Conservation (phyloP, 2,888 invertebrate species). For the Pseudanteris insignis region DNA sequence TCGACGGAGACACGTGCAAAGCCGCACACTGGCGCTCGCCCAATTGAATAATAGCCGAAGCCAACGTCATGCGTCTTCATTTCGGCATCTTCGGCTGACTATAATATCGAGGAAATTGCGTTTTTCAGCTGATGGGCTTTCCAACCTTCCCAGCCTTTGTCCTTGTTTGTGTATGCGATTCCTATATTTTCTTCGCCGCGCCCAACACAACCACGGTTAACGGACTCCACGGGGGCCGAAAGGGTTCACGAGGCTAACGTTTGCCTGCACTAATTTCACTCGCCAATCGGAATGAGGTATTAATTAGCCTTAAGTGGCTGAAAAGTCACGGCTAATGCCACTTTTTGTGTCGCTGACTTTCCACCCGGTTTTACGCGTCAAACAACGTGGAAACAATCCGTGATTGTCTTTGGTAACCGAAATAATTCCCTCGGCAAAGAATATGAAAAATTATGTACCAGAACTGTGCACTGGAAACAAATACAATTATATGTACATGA, state of each 20-base stretch:
- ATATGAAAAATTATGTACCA: no score
- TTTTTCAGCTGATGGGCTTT: constrained; percentile 37
- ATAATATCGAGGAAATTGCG: constrained; percentile 42
- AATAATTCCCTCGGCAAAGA: no score
- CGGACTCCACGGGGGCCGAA: no score
- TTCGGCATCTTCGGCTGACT: constrained; percentile 31
- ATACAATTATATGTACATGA: no score
- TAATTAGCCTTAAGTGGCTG: constrained; percentile 23
- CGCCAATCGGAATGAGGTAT: constrained; percentile 18
- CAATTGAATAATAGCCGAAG: constrained; percentile 40
- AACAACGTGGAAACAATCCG: no score
- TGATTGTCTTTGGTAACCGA: no score
- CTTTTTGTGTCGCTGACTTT: no score
- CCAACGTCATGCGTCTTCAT: constrained; percentile 41
- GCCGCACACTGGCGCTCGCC: constrained; percentile 16
- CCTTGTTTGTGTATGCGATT: constrained; percentile 30
- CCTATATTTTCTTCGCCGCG: constrained; percentile 16
- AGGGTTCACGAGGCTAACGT: constrained; percentile 13
- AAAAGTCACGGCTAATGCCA: constrained; percentile 4
- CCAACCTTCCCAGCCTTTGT: constrained; percentile 23
- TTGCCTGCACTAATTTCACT: constrained; percentile 22
- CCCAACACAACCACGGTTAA: background rate
- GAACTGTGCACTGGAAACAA: no score
- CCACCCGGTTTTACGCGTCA: no score
- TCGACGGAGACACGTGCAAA: constrained; percentile 25